Evolutionary conservation across 1,140 invertebrate species (phyloP).

Genomic region (Lordiphosa clarofinis): DNA sequence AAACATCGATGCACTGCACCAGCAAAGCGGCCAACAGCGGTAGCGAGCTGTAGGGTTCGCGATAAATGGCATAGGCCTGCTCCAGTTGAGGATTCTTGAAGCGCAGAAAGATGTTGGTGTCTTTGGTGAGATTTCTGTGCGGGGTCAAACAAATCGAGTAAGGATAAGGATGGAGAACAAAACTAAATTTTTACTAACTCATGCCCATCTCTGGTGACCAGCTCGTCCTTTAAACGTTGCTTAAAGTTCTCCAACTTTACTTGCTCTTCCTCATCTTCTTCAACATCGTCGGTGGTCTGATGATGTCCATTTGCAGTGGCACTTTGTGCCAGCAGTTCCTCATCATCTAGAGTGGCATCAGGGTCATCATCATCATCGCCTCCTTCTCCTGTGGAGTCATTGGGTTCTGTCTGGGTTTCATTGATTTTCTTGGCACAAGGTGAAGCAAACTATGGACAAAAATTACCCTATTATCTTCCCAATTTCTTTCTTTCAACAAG

Average conservation of each 20-base stretch:
- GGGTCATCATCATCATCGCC: conserved; percentile 37
- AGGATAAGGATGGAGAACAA: too few relatives aligned
- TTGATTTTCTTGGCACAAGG: conserved; percentile 69
- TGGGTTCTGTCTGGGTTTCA: conserved; percentile 43
- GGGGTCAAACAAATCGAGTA: conserved; percentile 13
- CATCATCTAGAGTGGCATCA: conserved; percentile 58
- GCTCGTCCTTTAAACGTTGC: conserved; percentile 87
- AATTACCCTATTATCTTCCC: neutral
- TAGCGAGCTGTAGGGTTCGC: conserved; percentile 85
- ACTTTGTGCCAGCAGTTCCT: conserved; percentile 59
- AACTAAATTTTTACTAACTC: conserved; percentile 81
- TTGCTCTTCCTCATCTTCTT: conserved; percentile 79
- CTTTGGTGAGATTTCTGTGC: conserved; percentile 83
- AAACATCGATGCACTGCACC: conserved; percentile 82
- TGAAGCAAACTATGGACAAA: conserved; percentile 54
- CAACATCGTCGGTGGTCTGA: conserved; percentile 21
- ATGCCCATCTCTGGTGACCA: conserved; percentile 89
- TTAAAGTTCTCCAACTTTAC: conserved; percentile 86
- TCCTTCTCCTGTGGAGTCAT: conserved; percentile 38
- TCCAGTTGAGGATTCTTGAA: conserved; percentile 85
- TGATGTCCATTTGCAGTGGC: conserved; percentile 38
- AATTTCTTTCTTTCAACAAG: neutral
- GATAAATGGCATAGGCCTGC: conserved; percentile 83
- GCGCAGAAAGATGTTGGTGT: conserved; percentile 83
- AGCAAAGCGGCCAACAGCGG: conserved; percentile 84